A percentile compares a stretch with the other conserved stretches of the same genome.
phyloP scores from a whole-genome alignment of 2,888 invertebrate genomes.

The Rhopalosiphum nymphaeae region DNA sequence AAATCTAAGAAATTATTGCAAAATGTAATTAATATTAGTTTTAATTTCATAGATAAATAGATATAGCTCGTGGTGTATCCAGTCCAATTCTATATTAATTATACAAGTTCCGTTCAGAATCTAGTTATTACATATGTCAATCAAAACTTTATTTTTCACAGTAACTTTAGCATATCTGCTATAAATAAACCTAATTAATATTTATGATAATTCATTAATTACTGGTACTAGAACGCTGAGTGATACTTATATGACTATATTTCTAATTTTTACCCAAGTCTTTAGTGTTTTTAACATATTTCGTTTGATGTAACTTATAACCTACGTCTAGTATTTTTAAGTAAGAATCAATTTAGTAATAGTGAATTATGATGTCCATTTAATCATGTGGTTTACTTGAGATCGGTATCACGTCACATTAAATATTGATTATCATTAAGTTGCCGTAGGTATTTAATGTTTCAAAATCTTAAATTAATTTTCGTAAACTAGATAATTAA shows the following conservation, averaged over 20 bases:
- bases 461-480: not conserved
- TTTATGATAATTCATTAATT: not conserved
- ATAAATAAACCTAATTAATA: not conserved
- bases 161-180: not conserved
- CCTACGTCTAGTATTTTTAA: not conserved
- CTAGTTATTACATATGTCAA: not conserved
- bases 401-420: not conserved
- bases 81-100: not conserved
- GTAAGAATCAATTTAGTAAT: not conserved
- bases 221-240: not conserved
- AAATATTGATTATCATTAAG: not conserved
- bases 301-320: not conserved
- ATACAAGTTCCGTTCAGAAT: not conserved
- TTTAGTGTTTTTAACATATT: not conserved
- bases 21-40: not conserved
- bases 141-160: not conserved
- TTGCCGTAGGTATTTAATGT: not conserved
- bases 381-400: not conserved
- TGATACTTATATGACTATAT: not conserved
- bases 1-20: not conserved
- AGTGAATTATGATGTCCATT: not conserved
- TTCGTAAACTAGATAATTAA: not conserved
- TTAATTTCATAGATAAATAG: not conserved
- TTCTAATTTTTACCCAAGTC: not conserved
- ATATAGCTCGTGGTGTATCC: not conserved